Evolutionary conservation across 2,797 vertebrate genomes (phyloP).

Genomic region (Tapirus indicus): DNA sequence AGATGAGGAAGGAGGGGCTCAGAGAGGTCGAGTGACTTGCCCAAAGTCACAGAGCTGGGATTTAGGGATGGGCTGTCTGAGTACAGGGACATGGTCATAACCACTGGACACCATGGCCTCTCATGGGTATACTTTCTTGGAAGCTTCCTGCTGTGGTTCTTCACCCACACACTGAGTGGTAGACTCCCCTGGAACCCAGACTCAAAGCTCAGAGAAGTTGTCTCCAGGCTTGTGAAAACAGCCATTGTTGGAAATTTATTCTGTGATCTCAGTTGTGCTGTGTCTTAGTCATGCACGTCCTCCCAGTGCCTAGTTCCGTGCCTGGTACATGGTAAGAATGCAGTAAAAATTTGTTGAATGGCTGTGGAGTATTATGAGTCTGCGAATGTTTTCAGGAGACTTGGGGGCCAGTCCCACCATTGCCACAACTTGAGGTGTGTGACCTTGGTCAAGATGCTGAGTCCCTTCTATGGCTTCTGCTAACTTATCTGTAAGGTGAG

Average conservation of each 20-base stretch:
- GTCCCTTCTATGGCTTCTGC: not conserved
- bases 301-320: not conserved
- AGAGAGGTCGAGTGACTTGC: not conserved
- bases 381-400: not conserved
- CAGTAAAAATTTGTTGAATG: not conserved
- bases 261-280: not conserved
- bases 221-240: not conserved
- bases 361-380: not conserved
- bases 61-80: not conserved
- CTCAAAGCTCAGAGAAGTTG: not conserved
- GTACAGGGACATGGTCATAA: not conserved
- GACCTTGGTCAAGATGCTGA: not conserved
- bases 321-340: not conserved
- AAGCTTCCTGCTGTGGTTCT: not conserved
- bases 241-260: not conserved
- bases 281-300: not conserved
- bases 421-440: not conserved
- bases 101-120: not conserved
- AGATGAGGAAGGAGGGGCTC: not conserved
- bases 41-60: not conserved
- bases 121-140: not conserved
- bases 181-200: not conserved
- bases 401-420: not conserved
- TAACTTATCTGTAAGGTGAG: not conserved
- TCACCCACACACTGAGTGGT: not conserved